Conservation (phyloP, 2,797 vertebrate species). For the Channallabes apus region DNA sequence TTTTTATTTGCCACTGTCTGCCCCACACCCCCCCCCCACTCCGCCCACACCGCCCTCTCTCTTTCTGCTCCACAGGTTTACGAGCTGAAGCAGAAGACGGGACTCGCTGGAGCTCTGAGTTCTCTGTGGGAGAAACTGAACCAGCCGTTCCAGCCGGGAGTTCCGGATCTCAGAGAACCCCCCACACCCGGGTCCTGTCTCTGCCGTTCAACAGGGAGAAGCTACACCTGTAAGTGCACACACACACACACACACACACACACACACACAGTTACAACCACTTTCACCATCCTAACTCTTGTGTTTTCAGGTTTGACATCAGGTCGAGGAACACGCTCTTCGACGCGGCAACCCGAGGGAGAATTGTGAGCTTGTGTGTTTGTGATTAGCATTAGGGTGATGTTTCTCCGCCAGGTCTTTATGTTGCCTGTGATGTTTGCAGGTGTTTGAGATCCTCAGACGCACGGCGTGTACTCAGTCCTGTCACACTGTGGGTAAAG, state of each 20-base stretch:
- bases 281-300: constrained; percentile 37
- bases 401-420: background rate
- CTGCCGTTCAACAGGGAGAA: constrained; percentile 94
- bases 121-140: constrained; percentile 77
- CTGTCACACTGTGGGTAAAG: constrained; percentile 81
- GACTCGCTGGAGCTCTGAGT: constrained; percentile 78
- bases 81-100: constrained; percentile 81
- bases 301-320: constrained; percentile 85
- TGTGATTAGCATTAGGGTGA: background rate
- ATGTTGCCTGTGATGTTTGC: constrained; percentile 7
- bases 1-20: too few relatives aligned
- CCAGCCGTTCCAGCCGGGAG: constrained; percentile 84
- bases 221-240: constrained; percentile 87
- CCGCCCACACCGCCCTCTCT: too few relatives aligned
- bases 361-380: constrained; percentile 84
- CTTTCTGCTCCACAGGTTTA: constrained; percentile 77
- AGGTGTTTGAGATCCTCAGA: constrained; percentile 86
- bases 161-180: constrained; percentile 74
- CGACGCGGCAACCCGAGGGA: constrained; percentile 89
- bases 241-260: constrained; percentile 2
- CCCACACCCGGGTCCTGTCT: constrained; percentile 80
- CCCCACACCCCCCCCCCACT: too few relatives aligned
- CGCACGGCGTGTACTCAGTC: constrained; percentile 77
- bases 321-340: constrained; percentile 90
- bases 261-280: background rate